phyloP scores from a whole-genome alignment of 2,888 invertebrate species.

The Hedya salicella region DNA sequence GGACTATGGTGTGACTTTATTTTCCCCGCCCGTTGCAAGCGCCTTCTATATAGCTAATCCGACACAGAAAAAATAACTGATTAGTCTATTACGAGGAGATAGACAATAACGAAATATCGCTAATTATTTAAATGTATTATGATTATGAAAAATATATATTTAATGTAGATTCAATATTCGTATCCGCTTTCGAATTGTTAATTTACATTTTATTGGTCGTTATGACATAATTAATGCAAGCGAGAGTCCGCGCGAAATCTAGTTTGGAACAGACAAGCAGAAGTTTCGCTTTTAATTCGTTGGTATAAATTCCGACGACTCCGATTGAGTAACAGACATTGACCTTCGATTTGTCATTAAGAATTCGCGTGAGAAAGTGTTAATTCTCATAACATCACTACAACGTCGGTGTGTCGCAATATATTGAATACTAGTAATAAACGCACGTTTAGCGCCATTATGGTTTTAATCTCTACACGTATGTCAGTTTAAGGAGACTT shows the following conservation, averaged over 20 bases:
- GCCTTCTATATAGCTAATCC: no score
- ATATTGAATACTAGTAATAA: slow-evolving; percentile 6
- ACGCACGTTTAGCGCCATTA: neutral
- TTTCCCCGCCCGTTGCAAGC: no score
- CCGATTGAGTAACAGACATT: slow-evolving; percentile 56
- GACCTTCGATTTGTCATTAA: slow-evolving; percentile 59
- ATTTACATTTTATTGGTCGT: slow-evolving; percentile 47
- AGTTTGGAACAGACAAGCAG: slow-evolving; percentile 51
- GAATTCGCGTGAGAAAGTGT: slow-evolving; percentile 58
- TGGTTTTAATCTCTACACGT: neutral
- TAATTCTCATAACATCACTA: slow-evolving; percentile 35
- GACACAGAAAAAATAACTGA: no score
- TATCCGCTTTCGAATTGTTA: slow-evolving; percentile 44
- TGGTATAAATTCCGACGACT: slow-evolving; percentile 49
- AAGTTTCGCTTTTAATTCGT: slow-evolving; percentile 52
- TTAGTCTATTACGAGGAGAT: no score
- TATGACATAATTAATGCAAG: slow-evolving; percentile 44
- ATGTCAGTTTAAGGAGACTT: neutral
- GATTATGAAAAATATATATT: slow-evolving; percentile 15
- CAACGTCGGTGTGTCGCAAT: slow-evolving; percentile 5
- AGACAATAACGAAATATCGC: no score
- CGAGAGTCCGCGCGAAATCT: slow-evolving; percentile 46
- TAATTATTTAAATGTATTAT: neutral
- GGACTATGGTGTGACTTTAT: no score
- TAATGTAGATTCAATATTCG: slow-evolving; percentile 33